Conservation (phyloP, 2,888 invertebrate species). For the Sussaba pulchella region DNA sequence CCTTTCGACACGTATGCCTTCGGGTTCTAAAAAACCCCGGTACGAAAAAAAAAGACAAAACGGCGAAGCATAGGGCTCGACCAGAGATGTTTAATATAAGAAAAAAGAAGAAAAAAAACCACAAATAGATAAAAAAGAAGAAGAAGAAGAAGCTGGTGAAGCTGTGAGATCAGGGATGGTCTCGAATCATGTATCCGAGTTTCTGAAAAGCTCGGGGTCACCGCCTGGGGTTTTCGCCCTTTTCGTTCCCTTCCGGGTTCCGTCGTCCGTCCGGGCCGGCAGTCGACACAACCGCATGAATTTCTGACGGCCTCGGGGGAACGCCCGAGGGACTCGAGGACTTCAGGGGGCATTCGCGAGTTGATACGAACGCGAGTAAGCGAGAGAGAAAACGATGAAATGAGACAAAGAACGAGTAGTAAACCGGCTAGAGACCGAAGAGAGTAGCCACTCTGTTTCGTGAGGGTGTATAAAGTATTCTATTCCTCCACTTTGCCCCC, state of each 20-base stretch:
- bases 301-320: constrained; percentile 74
- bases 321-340: constrained; percentile 60
- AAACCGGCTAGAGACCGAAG: neutral
- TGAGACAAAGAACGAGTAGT: neutral
- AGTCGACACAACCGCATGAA: constrained; percentile 74
- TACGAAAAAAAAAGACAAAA: constrained; percentile 17
- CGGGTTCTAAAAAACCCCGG: constrained; percentile 12
- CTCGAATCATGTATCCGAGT: constrained; percentile 29
- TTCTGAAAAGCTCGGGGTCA: constrained; percentile 44
- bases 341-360: constrained; percentile 46
- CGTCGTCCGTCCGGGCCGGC: constrained; percentile 47
- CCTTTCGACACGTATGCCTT: constrained; percentile 14
- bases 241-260: constrained; percentile 33
- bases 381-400: constrained; percentile 7
- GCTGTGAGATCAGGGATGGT: constrained; percentile 15
- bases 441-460: constrained; percentile 18
- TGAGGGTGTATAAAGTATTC: neutral
- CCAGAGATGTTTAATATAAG: neutral
- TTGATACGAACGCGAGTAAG: constrained; percentile 51
- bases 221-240: constrained; percentile 35
- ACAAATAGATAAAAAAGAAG: constrained; percentile 39
- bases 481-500: neutral
- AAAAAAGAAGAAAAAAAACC: neutral
- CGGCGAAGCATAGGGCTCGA: neutral
- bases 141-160: constrained; percentile 36